Percentiles rank a stretch among this genome's conserved stretches.
Evolutionary conservation across 1,140 invertebrate genomes (phyloP).

Genomic region (Tetramorium simillimum): DNA sequence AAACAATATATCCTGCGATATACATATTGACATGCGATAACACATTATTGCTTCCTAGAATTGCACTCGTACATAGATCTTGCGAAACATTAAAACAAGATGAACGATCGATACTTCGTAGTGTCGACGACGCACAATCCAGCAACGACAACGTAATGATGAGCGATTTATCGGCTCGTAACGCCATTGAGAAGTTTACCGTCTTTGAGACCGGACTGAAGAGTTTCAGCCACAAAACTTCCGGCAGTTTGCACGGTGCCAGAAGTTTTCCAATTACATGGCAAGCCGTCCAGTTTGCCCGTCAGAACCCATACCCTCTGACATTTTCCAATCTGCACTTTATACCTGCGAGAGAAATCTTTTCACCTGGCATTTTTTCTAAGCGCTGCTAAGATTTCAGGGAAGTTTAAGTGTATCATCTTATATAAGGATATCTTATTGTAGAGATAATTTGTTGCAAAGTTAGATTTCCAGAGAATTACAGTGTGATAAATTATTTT

Average conservation of each 20-base stretch:
- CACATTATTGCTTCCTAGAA: slow-evolving; percentile 38
- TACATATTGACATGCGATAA: neutral
- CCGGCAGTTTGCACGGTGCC: slow-evolving; percentile 60
- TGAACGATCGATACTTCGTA: neutral
- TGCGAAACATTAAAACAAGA: slow-evolving; percentile 7
- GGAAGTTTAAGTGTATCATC: neutral
- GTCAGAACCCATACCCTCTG: slow-evolving; percentile 48
- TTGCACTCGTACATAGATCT: neutral
- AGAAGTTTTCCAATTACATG: slow-evolving; percentile 78
- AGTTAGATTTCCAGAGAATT: neutral
- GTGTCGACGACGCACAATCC: neutral
- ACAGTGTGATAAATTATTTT: neutral
- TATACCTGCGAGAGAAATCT: neutral
- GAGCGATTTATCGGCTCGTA: slow-evolving; percentile 62
- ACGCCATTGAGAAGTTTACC: slow-evolving; percentile 46
- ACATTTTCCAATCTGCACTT: slow-evolving; percentile 62
- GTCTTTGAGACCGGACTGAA: slow-evolving; percentile 48
- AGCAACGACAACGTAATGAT: slow-evolving; percentile 50
- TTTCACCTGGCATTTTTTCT: slow-evolving; percentile 22
- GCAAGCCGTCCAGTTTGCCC: slow-evolving; percentile 64
- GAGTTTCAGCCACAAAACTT: slow-evolving; percentile 63
- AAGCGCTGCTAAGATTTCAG: neutral
- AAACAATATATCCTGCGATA: neutral
- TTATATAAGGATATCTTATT: neutral
- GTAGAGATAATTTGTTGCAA: neutral